Evolutionary conservation across 2,113 vertebrate species (phyloP).

Genomic region (Eulemur rufifrons): DNA sequence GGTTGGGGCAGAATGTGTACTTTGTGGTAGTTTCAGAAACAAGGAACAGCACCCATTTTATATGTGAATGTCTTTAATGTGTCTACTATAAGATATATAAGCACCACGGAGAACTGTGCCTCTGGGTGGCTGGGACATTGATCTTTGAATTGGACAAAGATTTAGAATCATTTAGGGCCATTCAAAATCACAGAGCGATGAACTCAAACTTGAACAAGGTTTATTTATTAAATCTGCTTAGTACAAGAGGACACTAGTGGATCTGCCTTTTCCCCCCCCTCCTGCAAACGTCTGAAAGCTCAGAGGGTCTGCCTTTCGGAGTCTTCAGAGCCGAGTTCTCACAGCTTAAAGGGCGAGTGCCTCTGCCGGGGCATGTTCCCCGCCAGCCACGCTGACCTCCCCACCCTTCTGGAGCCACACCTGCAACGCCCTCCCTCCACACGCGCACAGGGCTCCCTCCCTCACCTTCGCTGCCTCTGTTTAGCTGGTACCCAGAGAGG

Average conservation of each 20-base stretch:
- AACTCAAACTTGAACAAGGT: background rate
- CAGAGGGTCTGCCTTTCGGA: background rate
- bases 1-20: background rate
- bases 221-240: background rate
- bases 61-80: background rate
- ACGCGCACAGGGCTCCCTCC: background rate
- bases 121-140: constrained; percentile 8
- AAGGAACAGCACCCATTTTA: background rate
- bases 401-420: background rate
- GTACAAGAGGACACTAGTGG: background rate
- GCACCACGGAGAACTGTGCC: background rate
- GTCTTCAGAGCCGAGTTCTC: background rate
- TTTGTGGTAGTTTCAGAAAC: constrained; percentile 32
- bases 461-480: background rate
- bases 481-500: background rate
- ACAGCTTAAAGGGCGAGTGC: fast-evolving
- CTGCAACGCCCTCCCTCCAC: background rate
- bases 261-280: background rate
- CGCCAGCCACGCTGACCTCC: background rate
- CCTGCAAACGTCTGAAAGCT: no score
- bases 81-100: background rate
- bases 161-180: constrained; percentile 48
- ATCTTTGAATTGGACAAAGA: constrained; percentile 50
- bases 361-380: background rate
- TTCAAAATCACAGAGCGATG: constrained; percentile 49